These are phyloP conservation scores for Drosophila ironensis DNA, from an alignment of 1,140 invertebrate genomes.

Conservation along the genomic window DNA sequence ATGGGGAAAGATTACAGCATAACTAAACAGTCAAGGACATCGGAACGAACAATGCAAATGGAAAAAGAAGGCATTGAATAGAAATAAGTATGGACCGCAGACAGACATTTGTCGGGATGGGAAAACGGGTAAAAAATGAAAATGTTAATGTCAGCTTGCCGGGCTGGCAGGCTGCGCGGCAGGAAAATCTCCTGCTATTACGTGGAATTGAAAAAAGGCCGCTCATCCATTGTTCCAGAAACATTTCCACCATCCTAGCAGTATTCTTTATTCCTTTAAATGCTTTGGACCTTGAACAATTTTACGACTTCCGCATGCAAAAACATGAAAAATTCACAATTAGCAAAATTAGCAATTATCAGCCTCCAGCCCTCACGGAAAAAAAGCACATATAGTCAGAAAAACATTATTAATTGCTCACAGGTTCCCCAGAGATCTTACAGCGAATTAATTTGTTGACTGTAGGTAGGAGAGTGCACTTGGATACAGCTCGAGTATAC, in stretches of 20 bases:
- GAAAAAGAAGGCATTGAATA: neutral
- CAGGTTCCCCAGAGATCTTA: conserved; percentile 26
- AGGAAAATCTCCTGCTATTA: too few species aligned
- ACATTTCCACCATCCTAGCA: neutral
- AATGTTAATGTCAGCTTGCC: conserved; percentile 17
- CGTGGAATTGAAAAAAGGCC: neutral
- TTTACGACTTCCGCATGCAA: conserved; percentile 12
- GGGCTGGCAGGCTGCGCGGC: neutral
- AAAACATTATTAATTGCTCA: conserved; percentile 35
- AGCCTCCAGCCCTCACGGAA: neutral
- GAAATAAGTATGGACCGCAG: neutral
- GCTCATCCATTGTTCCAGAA: neutral
- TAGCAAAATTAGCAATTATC: conserved; percentile 13
- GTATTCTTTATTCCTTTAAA: neutral
- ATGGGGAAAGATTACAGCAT: neutral
- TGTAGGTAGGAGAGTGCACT: conserved; percentile 22
- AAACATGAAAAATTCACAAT: conserved; percentile 12
- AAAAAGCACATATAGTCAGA: neutral
- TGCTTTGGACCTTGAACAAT: neutral
- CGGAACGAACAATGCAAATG: conserved; percentile 9
- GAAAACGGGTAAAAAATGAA: conserved; percentile 20
- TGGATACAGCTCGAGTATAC: neutral
- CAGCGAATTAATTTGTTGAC: conserved; percentile 44
- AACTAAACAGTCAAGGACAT: conserved; percentile 9
- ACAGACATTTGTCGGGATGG: conserved; percentile 8